These are phyloP conservation scores for Brachypteracias leptosomus DNA, from an alignment of 2,113 vertebrate species.

Conservation along the genomic window DNA sequence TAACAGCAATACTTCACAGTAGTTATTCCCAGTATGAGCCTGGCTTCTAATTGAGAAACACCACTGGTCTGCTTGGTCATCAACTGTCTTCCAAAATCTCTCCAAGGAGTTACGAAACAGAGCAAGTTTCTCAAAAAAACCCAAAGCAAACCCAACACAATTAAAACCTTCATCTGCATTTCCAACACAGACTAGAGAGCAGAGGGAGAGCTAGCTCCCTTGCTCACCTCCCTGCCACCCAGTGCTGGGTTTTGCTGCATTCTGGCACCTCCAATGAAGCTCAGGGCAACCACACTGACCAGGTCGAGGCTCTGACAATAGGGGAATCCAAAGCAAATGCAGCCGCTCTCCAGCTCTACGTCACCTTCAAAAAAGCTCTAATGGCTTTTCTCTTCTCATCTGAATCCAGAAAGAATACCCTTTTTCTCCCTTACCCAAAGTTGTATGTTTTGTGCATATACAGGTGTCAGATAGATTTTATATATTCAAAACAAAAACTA, in stretches of 20 bases:
- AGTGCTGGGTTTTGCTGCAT: neutral
- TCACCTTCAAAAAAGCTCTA: neutral
- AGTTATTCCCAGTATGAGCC: neutral
- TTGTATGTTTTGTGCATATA: accelerated
- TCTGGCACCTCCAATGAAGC: neutral
- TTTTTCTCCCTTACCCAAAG: neutral
- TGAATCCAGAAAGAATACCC: neutral
- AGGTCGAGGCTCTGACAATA: accelerated
- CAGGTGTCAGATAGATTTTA: neutral
- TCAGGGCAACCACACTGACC: neutral
- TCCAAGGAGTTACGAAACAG: neutral
- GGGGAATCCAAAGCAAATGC: neutral
- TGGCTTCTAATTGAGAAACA: neutral
- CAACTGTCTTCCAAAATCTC: neutral
- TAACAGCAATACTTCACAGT: neutral
- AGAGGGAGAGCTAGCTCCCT: neutral
- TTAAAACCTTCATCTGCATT: no score
- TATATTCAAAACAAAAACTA: neutral
- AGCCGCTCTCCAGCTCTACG: neutral
- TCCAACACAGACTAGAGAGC: neutral
- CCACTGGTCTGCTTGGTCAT: neutral
- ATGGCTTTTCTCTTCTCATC: neutral
- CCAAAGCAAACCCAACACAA: neutral
- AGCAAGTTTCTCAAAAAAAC: neutral
- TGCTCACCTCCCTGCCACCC: neutral